Base-by-base conservation (phyloP, 2,888 invertebrate species). In the Geotrupes spiniger region DNA sequence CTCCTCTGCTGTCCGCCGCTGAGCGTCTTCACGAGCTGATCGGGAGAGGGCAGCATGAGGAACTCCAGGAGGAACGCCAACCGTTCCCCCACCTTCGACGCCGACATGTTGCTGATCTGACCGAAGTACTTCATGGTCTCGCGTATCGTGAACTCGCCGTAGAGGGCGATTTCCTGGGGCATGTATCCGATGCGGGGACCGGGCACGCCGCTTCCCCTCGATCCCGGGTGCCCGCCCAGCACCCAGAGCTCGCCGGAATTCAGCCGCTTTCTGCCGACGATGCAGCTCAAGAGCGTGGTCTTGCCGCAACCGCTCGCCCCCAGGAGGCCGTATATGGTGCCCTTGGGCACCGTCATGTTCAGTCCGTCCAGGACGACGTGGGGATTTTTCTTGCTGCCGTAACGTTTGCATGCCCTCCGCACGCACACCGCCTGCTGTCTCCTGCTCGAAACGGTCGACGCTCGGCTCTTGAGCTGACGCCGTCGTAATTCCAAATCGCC, bases 301-400 rank as follows among this genome's bases (percentile, higher is more conserved):
- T 93, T 93, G 0, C 92, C 92, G 68, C 93, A 93, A 0, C 93
- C 93, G 59, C 92, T 92, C 0, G 93, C 90, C 11, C 93, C 93
- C 28, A 93, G 76, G 0, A 93, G 79, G 54, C 92, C 92, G 66
- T 93, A 93, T 28, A 56, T 60, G 11, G 86, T 76, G 42, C 92
- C 92, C 68, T 92, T 91, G 14, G 92, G 87, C 33, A 95, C 94
- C 11, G 92, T 92, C 89, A 95, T 91, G 66, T 91, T 91, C 44
- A 95, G 78, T 15, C 89, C 89, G 68, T 92, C 90, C 43, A 95
- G 77, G 28, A 94, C 88, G 25, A 90, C 78, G 60, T 88, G 87
- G 0, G 89, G 89, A 64, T 83, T 89, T 59, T 81, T 87, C 58
- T 84, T 81, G 2, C 84, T 76, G 4, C 93, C 93, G 68, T 93